phyloP scores from a whole-genome alignment of 2,797 vertebrate genomes.

The Psittacula derbiana region DNA sequence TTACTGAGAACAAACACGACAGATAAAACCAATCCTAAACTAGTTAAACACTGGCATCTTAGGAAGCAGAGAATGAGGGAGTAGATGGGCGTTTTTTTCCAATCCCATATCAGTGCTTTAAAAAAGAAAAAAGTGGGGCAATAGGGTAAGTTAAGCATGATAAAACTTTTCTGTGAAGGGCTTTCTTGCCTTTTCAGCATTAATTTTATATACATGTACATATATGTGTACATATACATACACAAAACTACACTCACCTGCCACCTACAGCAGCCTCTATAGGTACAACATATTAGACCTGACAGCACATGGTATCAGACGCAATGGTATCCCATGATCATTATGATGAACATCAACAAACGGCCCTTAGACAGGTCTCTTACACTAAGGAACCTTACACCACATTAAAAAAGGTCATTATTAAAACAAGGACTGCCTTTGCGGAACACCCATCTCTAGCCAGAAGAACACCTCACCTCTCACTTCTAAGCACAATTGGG shows the following conservation, averaged over 20 bases:
- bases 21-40: slow-evolving; percentile 17
- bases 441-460: neutral
- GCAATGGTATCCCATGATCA: neutral
- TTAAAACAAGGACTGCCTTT: neutral
- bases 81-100: neutral
- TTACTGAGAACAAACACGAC: slow-evolving; percentile 3
- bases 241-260: neutral
- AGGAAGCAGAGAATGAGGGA: neutral
- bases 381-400: neutral
- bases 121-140: rapidly evolving
- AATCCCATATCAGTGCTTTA: neutral
- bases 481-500: neutral
- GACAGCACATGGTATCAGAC: neutral
- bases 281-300: neutral
- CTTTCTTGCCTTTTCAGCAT: neutral
- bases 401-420: neutral
- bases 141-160: neutral
- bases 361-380: neutral
- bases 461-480: neutral
- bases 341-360: neutral
- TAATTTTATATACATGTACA: neutral
- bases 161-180: neutral
- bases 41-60: neutral
- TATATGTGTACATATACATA: neutral
- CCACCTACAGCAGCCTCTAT: neutral